phyloP scores from a whole-genome alignment of 2,113 vertebrate species.

The Parus major region DNA sequence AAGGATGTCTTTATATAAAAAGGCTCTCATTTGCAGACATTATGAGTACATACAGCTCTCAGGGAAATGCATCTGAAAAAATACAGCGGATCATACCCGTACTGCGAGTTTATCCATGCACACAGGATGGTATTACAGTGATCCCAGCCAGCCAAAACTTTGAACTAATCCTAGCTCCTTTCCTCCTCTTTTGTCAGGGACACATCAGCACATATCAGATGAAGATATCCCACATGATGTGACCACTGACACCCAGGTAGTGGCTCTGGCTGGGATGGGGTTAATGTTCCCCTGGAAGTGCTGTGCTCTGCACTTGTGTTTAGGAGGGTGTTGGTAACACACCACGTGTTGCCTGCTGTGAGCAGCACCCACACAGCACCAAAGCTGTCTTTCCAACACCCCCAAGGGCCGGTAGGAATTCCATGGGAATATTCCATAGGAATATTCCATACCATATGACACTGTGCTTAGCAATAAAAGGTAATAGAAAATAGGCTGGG shows the following conservation, averaged over 20 bases:
- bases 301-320: background rate
- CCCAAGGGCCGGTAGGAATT: fast-evolving
- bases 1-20: background rate
- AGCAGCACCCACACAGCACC: background rate
- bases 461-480: background rate
- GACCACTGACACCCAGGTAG: background rate
- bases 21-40: background rate
- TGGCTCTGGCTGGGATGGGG: background rate
- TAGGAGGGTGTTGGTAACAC: background rate
- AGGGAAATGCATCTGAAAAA: background rate
- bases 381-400: background rate
- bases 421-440: background rate
- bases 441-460: background rate
- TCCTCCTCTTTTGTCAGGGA: background rate
- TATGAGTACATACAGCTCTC: background rate
- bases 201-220: background rate
- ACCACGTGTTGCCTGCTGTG: background rate
- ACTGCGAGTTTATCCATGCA: background rate
- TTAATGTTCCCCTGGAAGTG: background rate
- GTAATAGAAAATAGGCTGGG: background rate
- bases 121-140: background rate
- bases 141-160: background rate
- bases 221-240: background rate
- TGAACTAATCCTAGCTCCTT: background rate
- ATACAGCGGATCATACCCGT: background rate